phyloP scores from a whole-genome alignment of 2,113 vertebrate genomes.

The Seriola aureovittata region DNA sequence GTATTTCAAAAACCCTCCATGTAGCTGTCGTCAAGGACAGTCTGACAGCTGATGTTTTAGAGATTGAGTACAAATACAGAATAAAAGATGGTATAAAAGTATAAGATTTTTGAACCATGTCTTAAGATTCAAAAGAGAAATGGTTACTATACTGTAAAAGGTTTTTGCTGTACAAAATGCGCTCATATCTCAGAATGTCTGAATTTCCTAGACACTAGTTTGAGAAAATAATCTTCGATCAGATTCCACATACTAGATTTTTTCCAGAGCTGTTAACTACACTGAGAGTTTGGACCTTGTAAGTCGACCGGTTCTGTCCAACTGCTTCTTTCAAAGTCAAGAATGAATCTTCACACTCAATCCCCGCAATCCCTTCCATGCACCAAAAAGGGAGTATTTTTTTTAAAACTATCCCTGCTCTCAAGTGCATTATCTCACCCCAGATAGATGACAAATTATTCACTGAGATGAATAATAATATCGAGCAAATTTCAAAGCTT shows the following conservation, averaged over 20 bases:
- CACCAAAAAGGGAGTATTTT: no score
- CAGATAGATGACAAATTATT: not conserved
- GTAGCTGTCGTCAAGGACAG: slow-evolving; percentile 21
- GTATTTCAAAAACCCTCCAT: not conserved
- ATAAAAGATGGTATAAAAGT: not conserved
- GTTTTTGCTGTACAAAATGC: not conserved
- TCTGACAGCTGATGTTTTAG: slow-evolving; percentile 10
- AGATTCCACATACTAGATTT: not conserved
- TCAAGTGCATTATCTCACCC: not conserved
- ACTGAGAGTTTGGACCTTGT: no score
- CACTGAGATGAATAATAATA: slow-evolving; percentile 26
- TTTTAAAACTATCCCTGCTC: not conserved
- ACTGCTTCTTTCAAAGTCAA: not conserved
- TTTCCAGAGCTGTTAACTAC: not conserved
- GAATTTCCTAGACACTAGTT: not conserved
- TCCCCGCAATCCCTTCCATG: no score
- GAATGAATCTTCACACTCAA: not conserved
- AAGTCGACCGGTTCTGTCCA: not conserved
- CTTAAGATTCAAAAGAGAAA: not conserved
- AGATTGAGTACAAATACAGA: not conserved
- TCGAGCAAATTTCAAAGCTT: not conserved
- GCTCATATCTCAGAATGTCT: not conserved
- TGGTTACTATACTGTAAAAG: not conserved
- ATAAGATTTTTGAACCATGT: not conserved
- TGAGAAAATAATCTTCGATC: not conserved